Evolutionary conservation across 1,140 invertebrate species (phyloP), one percentile per base, ranked within the genome.

Genomic region (Ceratosolen solmsi): DNA sequence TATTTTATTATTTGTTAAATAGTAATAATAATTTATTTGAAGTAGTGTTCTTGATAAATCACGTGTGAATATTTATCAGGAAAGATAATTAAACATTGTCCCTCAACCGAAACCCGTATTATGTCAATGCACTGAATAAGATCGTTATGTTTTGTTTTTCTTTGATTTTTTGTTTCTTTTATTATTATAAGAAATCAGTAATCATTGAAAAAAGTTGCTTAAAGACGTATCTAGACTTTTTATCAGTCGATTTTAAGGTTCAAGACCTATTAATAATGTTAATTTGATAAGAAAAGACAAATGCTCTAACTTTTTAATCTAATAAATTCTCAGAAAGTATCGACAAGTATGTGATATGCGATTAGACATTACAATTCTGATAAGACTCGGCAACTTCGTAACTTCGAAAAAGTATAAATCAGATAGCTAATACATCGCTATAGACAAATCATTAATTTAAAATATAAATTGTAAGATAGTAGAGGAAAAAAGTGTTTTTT

Each of bases 81-180:
- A n/a, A n/a, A n/a, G n/a, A n/a, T n/a, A n/a, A n/a, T n/a, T n/a
- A n/a, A 82, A 63, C 63, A 70, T 70, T 63, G 60, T 76, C 51
- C 73, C 49, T 38, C 73, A 60, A 63, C 51, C 58, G 49, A 70
- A 56, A 81, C 60, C 70, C 58, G 33, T 75, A 51, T 56, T 56
- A 73, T 82, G 38, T 78, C 68, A 82, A 82, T 82, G 81, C 81
- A 82, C 81, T 82, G 73, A 51, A 63, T 63, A 78, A 82, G 75
- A 82, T 82, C 81, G 81, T 82, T 82, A 82, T 77, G 46, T 75
- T 77, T 75, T 51, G 5, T 63, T 75, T 73, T 33, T 63, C 27
- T 4, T 63, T 46, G 1, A 0, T 63, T 65, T 51, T 9, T 78
- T 72, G 60, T 22, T 27, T 63, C 36, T 33, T n/a, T n/a, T n/a